Conservation (phyloP, 92 coral and sea anemone species). For the Desmophyllum pertusum region DNA sequence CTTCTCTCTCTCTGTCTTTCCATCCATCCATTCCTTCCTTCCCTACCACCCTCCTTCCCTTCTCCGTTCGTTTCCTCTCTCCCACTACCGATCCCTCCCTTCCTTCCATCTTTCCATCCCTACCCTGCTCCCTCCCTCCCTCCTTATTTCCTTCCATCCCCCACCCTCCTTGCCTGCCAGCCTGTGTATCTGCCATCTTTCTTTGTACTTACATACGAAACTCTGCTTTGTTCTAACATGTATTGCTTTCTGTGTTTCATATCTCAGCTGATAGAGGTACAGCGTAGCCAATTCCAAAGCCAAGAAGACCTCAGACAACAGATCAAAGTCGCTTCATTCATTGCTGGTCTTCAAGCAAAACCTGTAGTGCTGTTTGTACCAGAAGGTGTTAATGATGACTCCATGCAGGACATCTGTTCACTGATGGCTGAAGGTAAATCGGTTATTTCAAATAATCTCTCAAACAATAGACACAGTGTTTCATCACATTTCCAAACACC, state of each 20-base stretch:
- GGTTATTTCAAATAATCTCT: background rate
- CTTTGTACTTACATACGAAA: too few species aligned
- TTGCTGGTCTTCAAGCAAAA: constrained; percentile 92
- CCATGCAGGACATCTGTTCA: constrained; percentile 88
- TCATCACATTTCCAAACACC: too few species aligned
- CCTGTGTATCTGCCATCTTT: too few species aligned
- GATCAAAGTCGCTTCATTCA: constrained; percentile 86
- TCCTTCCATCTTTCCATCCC: background rate
- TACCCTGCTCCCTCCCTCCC: background rate
- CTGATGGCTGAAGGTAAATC: constrained; percentile 88
- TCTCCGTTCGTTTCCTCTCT: background rate
- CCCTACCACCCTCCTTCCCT: background rate
- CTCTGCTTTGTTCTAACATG: background rate
- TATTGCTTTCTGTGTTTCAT: background rate
- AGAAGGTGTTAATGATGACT: constrained; percentile 67
- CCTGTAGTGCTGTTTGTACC: constrained; percentile 87
- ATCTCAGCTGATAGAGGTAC: constrained; percentile 67
- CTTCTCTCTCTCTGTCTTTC: background rate
- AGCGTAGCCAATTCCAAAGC: constrained; percentile 63
- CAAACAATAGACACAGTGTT: too few species aligned
- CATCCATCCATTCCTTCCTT: background rate
- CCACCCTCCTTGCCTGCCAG: background rate
- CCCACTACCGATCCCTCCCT: background rate
- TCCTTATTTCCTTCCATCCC: background rate
- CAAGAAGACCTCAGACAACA: constrained; percentile 85